Conservation (phyloP, 2,797 vertebrate species). For the Myiothlypis chrysogaster region DNA sequence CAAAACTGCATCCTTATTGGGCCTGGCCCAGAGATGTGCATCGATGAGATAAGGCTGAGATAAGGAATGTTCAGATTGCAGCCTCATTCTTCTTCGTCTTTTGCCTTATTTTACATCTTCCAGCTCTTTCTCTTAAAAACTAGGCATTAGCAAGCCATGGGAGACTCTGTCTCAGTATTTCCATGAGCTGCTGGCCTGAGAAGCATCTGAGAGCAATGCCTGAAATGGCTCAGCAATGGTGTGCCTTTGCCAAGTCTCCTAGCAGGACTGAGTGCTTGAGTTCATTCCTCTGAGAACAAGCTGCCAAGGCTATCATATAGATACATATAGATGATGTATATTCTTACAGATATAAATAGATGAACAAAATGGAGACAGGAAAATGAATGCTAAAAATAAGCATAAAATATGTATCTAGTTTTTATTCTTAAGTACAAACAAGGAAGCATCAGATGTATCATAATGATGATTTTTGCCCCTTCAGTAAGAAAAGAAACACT, state of each 20-base stretch:
- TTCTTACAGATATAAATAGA: not conserved
- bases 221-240: not conserved
- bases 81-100: not conserved
- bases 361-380: not conserved
- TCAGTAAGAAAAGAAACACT: not conserved
- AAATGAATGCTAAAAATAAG: not conserved
- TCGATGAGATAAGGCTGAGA: not conserved
- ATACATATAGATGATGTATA: not conserved
- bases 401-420: not conserved
- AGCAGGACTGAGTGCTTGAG: not conserved
- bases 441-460: not conserved
- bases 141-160: not conserved
- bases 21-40: not conserved
- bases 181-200: not conserved
- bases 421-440: not conserved
- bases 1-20: not conserved
- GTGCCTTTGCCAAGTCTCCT: not conserved
- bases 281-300: not conserved
- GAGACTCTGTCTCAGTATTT: not conserved
- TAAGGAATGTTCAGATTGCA: accelerated
- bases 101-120: not conserved
- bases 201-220: not conserved
- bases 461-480: not conserved
- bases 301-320: not conserved
- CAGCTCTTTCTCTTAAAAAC: not conserved